Base-by-base conservation (phyloP, 2,888 invertebrate genomes). In the Sphaerophoria taeniata region DNA sequence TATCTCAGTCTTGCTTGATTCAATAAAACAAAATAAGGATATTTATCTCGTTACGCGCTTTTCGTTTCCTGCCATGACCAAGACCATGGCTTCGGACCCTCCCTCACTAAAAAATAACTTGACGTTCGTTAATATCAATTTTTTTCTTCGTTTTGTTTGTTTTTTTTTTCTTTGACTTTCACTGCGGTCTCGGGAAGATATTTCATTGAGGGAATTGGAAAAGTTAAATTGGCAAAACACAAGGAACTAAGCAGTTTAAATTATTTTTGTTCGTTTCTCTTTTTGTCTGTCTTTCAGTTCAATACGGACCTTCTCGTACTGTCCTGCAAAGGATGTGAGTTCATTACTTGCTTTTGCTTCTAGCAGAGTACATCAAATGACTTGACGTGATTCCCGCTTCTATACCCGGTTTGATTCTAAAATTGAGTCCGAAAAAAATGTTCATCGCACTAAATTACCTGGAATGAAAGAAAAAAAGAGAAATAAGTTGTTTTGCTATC, bases 1-100 rank as follows among this genome's bases (percentile, higher is more conserved):
- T 58, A 36, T 58, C 14, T 34, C 39, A 9, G 39, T 39, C 69
- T 56, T 31, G 55, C 39, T 33, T 58, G 71, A 84, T 79, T 84
- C 79, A 84, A 79, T 72, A 75, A 75, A 75, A 84, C 75, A 79
- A 72, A 75, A 24, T 24, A 74, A 75, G 72, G 75, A 61, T 71
- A 61, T 79, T 84, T 75, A 84, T 75, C 75, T 75, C 84, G 74
- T 75, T 84, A 72, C 56, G 65, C 56, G 65, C 47, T 39, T 56
- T 24, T 24, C 24, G 33, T 55, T 73, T 34, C 9, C 6, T 45
- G 36, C 51, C 14, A 36, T 39, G 33, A 47, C 33, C 45, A 49
- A 51, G 31, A 9, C 24, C 14, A 60, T 60, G 51, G 33, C 45
- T 7, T 34, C 6, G 24, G 2, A 24, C 24, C 24, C 1, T 24